Percentiles rank a stretch among this genome's conserved stretches.
Conservation (phyloP, 2,113 vertebrate species). For the Larimichthys crocea region DNA sequence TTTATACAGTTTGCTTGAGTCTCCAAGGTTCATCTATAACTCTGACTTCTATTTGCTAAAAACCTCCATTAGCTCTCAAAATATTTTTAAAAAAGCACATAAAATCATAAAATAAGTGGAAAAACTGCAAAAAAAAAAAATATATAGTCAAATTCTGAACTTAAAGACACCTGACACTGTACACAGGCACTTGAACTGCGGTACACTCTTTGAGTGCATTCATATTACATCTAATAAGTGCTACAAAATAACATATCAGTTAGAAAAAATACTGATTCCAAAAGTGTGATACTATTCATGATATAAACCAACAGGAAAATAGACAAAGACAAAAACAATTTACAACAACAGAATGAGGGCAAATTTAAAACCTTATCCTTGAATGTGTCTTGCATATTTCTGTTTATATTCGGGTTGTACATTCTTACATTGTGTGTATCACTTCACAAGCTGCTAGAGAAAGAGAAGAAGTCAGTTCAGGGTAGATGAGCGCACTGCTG, state of each 20-base stretch:
- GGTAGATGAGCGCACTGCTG: slow-evolving; percentile 23
- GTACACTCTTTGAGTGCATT: slow-evolving; percentile 81
- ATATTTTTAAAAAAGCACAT: slow-evolving; percentile 55
- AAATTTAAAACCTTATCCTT: slow-evolving; percentile 44
- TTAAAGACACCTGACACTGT: slow-evolving; percentile 76
- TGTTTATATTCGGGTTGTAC: slow-evolving; percentile 51
- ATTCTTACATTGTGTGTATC: slow-evolving; percentile 59
- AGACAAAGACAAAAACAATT: slow-evolving; percentile 48
- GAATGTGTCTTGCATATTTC: slow-evolving; percentile 75
- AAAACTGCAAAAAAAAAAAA: slow-evolving; percentile 54
- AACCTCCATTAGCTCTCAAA: slow-evolving; percentile 63
- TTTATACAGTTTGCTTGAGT: slow-evolving; percentile 70
- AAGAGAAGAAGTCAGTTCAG: slow-evolving; percentile 31
- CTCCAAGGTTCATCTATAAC: slow-evolving; percentile 40
- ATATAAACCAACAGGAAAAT: slow-evolving; percentile 57
- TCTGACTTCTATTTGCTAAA: slow-evolving; percentile 49
- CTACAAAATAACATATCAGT: slow-evolving; percentile 80
- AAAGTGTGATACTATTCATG: slow-evolving; percentile 72
- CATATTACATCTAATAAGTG: slow-evolving; percentile 82
- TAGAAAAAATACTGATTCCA: slow-evolving; percentile 78
- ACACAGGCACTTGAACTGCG: slow-evolving; percentile 86
- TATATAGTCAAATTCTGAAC: slow-evolving; percentile 49
- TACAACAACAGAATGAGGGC: slow-evolving; percentile 37
- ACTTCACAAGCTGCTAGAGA: slow-evolving; percentile 34
- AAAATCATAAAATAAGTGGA: slow-evolving; percentile 41